Base-by-base conservation (phyloP, 2,888 invertebrate genomes). In the Drosophila borborema region DNA sequence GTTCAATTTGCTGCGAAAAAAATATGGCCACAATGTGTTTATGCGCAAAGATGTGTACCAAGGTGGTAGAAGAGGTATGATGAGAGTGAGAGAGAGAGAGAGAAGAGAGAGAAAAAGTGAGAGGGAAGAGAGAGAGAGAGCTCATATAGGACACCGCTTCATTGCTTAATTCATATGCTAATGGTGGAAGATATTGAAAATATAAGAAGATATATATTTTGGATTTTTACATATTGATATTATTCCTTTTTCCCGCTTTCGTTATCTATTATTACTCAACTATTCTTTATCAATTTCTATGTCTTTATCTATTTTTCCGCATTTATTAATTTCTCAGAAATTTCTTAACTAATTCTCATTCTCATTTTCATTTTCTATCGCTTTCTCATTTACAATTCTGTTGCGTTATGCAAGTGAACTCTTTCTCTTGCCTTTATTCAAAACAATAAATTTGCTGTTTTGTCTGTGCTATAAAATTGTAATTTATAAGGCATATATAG, bases 1-100 rank as follows among this genome's bases (percentile, higher is more conserved):
- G 75, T 85, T 89, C 84, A 89, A 90, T 90, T 81, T 88, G 75
- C 81, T 87, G 84, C 81, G 67, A 83, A 80, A 80, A 74, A 73
- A 74, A 78, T 41, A 53, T 79, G 65, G 70, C 72, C 41, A 23
- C 71, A 75, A 89, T 71, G 89, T 89, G 89, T 90, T 85, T 90
- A 90, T 88, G 86, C 83, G 85, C 72, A 82, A 89, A 89, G 80
- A 89, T 81, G 81, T 68, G 58, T 72, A 65, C 43, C 16, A 18
- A 55, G 41, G 28, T 48, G 38, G 41, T 8, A 40, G 38, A 34
- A 40, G 20, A 14, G 36, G 18, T 49, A 18, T 12, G 14, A 18
- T 10, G 2, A 36, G 5, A 6, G 41, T 16, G 16, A 45, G 34
- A 40, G 9, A 16, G 23, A 16, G 20, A 34, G n/a, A 5, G 14